Evolutionary conservation across 2,797 vertebrate genomes (phyloP).

Genomic region (Mormyrus proboscirostris): DNA sequence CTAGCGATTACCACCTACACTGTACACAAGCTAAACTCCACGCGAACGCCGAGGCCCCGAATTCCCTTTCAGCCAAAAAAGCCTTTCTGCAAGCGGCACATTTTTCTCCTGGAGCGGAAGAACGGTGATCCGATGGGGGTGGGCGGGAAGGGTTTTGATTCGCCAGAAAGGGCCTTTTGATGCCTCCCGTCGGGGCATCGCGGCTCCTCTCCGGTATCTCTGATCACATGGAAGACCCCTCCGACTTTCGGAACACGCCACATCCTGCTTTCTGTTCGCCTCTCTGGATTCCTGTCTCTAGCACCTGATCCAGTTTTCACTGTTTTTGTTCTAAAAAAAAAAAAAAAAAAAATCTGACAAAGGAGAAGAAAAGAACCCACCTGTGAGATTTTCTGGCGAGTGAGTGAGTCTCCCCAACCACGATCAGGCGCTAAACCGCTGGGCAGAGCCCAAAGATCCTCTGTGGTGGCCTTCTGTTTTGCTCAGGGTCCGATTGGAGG

Average conservation of each 20-base stretch:
- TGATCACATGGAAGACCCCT: not conserved
- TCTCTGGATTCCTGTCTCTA: not conserved
- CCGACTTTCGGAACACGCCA: not conserved
- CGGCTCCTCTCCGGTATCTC: no score
- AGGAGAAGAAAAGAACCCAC: not conserved
- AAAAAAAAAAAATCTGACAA: not conserved
- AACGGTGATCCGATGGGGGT: not conserved
- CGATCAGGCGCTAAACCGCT: not conserved
- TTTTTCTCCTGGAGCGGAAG: not conserved
- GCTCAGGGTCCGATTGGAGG: not conserved
- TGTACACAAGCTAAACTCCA: not conserved
- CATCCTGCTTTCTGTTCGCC: not conserved
- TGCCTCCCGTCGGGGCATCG: not conserved
- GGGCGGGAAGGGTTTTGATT: slow-evolving; percentile 9
- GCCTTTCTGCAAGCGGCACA: not conserved
- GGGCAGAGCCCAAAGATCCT: not conserved
- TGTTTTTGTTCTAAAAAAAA: not conserved
- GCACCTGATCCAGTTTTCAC: not conserved
- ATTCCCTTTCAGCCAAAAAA: not conserved
- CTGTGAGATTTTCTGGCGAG: not conserved
- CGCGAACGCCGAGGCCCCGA: not conserved
- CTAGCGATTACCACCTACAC: not conserved
- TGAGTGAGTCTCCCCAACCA: not conserved
- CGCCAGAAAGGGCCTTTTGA: not conserved
- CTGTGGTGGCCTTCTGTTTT: not conserved